Percentiles rank a stretch among this genome's conserved stretches.
These are phyloP conservation scores for Sinohyriopsis cumingii DNA, from an alignment of 2,888 invertebrate species.

Conservation along the genomic window DNA sequence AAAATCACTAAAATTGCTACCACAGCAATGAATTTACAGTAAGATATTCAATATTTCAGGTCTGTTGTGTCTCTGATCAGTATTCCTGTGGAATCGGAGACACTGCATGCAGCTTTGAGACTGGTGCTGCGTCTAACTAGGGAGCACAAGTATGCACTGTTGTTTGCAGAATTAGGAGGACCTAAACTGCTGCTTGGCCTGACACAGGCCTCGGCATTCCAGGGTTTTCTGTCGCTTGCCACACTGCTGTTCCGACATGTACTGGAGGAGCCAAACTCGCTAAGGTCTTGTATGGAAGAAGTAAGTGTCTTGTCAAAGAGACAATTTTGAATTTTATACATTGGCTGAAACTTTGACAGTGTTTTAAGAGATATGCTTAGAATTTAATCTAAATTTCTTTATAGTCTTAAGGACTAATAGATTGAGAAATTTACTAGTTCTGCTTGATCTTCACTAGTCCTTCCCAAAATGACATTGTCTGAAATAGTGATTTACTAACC, in stretches of 20 bases:
- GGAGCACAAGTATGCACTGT: conserved; percentile 81
- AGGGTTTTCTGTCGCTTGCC: conserved; percentile 83
- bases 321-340: neutral
- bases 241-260: conserved; percentile 86
- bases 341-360: too few species aligned
- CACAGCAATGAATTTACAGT: neutral
- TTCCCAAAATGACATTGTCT: too few species aligned
- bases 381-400: too few species aligned
- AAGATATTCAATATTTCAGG: conserved; percentile 50
- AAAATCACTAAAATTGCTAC: too few species aligned
- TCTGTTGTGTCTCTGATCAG: conserved; percentile 81
- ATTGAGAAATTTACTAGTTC: too few species aligned
- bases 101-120: conserved; percentile 84
- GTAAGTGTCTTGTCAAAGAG: conserved; percentile 57
- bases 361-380: too few species aligned
- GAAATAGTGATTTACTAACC: too few species aligned
- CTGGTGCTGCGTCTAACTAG: conserved; percentile 84
- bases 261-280: conserved; percentile 82
- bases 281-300: conserved; percentile 85
- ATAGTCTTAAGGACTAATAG: too few species aligned
- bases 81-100: conserved; percentile 82
- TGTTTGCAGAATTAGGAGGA: conserved; percentile 84
- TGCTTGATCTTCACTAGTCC: too few species aligned
- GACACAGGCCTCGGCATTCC: conserved; percentile 82
- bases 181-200: conserved; percentile 81